These are phyloP conservation scores for Psephotus haematonotus DNA, from an alignment of 2,113 vertebrate genomes.

Conservation along the genomic window DNA sequence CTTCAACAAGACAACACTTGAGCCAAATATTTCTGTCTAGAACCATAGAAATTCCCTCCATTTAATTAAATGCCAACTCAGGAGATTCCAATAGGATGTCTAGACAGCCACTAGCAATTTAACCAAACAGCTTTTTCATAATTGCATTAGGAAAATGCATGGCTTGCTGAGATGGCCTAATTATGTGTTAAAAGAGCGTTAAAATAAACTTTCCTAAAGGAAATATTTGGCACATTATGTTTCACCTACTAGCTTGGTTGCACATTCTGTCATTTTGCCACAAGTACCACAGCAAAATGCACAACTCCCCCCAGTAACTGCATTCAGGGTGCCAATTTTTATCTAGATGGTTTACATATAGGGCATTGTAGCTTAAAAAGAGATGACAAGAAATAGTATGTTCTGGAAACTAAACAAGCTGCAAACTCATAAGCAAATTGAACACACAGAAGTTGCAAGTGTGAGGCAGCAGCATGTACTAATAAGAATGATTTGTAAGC, in stretches of 20 bases:
- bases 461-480: background rate
- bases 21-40: constrained; percentile 1
- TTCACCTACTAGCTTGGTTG: background rate
- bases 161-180: background rate
- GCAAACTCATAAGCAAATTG: background rate
- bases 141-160: background rate
- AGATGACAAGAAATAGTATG: background rate
- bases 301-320: background rate
- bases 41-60: background rate
- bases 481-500: background rate
- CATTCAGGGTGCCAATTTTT: background rate
- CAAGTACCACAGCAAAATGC: background rate
- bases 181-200: background rate
- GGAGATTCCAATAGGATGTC: constrained; percentile 11
- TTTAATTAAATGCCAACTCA: constrained; percentile 38
- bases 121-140: constrained; percentile 9
- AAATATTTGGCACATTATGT: background rate
- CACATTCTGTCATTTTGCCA: background rate
- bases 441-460: background rate
- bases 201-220: background rate
- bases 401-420: background rate
- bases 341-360: background rate
- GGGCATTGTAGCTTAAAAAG: background rate
- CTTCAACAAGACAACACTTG: background rate
- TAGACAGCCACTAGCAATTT: constrained; percentile 11